phyloP scores from a whole-genome alignment of 2,888 invertebrate species.

The Macrosoma leucophasiata region DNA sequence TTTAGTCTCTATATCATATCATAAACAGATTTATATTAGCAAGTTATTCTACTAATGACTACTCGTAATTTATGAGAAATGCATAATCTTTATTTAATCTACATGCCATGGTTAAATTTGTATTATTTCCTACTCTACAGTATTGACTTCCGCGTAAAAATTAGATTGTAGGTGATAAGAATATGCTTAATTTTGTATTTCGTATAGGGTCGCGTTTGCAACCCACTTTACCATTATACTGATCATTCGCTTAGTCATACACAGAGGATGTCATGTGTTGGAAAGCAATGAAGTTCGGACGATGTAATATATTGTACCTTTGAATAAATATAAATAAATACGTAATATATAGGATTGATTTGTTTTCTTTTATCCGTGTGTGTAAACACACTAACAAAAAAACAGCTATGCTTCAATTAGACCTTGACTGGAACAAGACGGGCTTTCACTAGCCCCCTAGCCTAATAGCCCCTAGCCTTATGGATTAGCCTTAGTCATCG shows the following conservation, averaged over 20 bases:
- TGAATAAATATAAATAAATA: conserved; percentile 73
- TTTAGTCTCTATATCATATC: conserved; percentile 44
- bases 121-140: conserved; percentile 66
- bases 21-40: conserved; percentile 32
- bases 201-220: conserved; percentile 56
- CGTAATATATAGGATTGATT: conserved; percentile 64
- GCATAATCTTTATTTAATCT: conserved; percentile 65
- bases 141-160: conserved; percentile 68
- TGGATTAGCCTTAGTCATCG: no score
- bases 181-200: conserved; percentile 71
- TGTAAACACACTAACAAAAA: no score
- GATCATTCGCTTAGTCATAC: conserved; percentile 68
- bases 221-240: conserved; percentile 63
- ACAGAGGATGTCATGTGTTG: conserved; percentile 61
- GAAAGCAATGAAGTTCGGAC: conserved; percentile 59
- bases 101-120: conserved; percentile 52
- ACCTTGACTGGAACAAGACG: no score
- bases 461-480: no score
- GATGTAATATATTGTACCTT: conserved; percentile 76
- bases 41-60: conserved; percentile 26
- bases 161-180: conserved; percentile 60
- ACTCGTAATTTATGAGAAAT: conserved; percentile 42
- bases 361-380: conserved; percentile 23
- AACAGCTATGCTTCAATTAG: no score
- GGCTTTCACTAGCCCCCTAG: no score